Evolutionary conservation across 2,113 vertebrate genomes (phyloP).

Genomic region (Forbesichthys agassizii): DNA sequence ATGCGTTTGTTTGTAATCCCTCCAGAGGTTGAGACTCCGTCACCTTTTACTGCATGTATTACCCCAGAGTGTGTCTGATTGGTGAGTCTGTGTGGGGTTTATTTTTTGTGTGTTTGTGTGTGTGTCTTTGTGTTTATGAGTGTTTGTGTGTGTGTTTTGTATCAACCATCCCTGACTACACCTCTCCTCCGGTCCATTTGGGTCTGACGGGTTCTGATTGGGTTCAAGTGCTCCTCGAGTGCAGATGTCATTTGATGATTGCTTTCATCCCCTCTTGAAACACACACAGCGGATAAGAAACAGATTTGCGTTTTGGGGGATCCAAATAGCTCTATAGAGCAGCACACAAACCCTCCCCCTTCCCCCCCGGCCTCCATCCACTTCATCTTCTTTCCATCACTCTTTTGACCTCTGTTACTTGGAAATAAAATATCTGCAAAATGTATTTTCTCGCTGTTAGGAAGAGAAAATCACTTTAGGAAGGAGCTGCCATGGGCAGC

Average conservation of each 20-base stretch:
- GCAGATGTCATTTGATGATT: slow-evolving; percentile 69
- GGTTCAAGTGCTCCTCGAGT: slow-evolving; percentile 65
- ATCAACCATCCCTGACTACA: slow-evolving; percentile 48
- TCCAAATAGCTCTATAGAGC: slow-evolving; percentile 28
- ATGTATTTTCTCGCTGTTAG: slow-evolving; percentile 48
- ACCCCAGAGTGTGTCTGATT: slow-evolving; percentile 33
- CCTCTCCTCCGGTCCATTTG: slow-evolving; percentile 62
- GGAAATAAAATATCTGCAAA: slow-evolving; percentile 40
- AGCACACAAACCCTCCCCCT: neutral
- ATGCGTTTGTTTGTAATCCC: slow-evolving; percentile 19
- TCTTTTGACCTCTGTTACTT: slow-evolving; percentile 14
- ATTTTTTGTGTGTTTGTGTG: slow-evolving; percentile 3
- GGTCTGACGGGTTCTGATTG: slow-evolving; percentile 64
- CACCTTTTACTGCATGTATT: slow-evolving; percentile 36
- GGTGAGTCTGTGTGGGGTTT: slow-evolving; percentile 11
- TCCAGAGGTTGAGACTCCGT: slow-evolving; percentile 28
- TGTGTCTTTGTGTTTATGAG: slow-evolving; percentile 15
- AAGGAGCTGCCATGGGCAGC: slow-evolving; percentile 50
- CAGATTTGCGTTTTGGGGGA: slow-evolving; percentile 28
- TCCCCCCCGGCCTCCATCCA: slow-evolving; percentile 8
- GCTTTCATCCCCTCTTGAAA: slow-evolving; percentile 64
- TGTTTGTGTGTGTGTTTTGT: slow-evolving; percentile 44
- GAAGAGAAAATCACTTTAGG: slow-evolving; percentile 42
- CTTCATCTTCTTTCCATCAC: neutral
- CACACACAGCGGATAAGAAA: slow-evolving; percentile 61